Evolutionary conservation across 2,797 vertebrate genomes (phyloP).

Genomic region (Eptatretus atami): DNA sequence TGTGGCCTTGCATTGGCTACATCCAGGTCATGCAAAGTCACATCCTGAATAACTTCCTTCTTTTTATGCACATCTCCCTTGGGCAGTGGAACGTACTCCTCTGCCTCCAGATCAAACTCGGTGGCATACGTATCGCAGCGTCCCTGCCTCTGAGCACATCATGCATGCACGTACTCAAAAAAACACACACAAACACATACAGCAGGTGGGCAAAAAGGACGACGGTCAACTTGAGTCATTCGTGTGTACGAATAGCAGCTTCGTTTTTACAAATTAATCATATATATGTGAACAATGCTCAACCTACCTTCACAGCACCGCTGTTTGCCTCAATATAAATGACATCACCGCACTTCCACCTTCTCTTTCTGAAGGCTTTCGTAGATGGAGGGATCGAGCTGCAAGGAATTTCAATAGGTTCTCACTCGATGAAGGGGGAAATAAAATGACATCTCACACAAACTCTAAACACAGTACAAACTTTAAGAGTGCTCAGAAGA

Average conservation of each 20-base stretch:
- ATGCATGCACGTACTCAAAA: neutral
- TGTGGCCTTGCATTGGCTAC: constrained; percentile 76
- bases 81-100: constrained; percentile 86
- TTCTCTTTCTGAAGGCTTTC: constrained; percentile 93
- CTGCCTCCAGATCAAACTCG: constrained; percentile 93
- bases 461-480: no score
- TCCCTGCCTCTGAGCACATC: constrained; percentile 52
- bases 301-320: constrained; percentile 67
- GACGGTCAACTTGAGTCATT: no score
- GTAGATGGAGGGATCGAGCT: constrained; percentile 96
- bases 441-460: no score
- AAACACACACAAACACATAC: no score
- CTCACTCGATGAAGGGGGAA: no score
- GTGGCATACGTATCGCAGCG: constrained; percentile 94
- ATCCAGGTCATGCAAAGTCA: constrained; percentile 84
- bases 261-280: no score
- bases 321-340: constrained; percentile 99
- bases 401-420: constrained; percentile 1
- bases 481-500: no score
- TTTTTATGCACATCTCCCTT: constrained; percentile 99
- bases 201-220: no score
- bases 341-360: constrained; percentile 78
- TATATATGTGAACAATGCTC: no score
- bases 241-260: no score
- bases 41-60: constrained; percentile 96